Base-by-base conservation (phyloP, 2,797 vertebrate genomes). In the Podargus strigoides region DNA sequence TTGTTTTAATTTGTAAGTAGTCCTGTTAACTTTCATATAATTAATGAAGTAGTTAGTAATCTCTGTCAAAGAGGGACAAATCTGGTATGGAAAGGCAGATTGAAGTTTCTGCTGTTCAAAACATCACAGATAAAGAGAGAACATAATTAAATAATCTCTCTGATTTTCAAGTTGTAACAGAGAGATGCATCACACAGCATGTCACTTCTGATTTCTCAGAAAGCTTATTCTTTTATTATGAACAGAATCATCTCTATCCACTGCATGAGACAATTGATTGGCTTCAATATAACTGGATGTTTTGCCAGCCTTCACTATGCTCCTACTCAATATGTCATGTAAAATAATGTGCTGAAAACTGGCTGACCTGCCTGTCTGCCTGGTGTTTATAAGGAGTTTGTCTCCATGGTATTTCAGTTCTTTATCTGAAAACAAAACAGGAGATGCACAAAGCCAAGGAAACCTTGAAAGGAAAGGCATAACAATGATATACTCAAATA, bases 121-220 rank as follows among this genome's bases (percentile, higher is more conserved):
- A 82, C 46, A 94, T 87, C 76, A 78, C 73, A 59, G 93, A 96
- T 72, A 94, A 90, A 96, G 46, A 92, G 67, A 95, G 90, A 80
- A 87, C 28, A 34, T 96, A 97, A 97, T 98, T 97, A 97, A 97
- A 95, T 87, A 93, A 97, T 96, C 94, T 89, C 93, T 97, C 95
- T 94, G 69, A 95, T 97, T 97, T 97, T 96, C 95, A 93, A 90
- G 97, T 92, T 83, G 89, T 81, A 94, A 69, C 85, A 90, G 81
- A 90, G 95, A 93, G 79, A 97, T 97, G 91, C 87, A 97, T 95
- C 97, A 96, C 89, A 89, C 91, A 97, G 94, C 92, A 89, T 91
- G 95, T 96, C 93, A 97, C 89, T 97, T 96, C 70, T 96, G 88
- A 47, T 95, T 97, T 97, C 93, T 66, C 90, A 85, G 84, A 82